A percentile compares a stretch with the other conserved stretches of the same genome.
Conservation (phyloP, 1,140 invertebrate genomes). For the Prorops nasuta region DNA sequence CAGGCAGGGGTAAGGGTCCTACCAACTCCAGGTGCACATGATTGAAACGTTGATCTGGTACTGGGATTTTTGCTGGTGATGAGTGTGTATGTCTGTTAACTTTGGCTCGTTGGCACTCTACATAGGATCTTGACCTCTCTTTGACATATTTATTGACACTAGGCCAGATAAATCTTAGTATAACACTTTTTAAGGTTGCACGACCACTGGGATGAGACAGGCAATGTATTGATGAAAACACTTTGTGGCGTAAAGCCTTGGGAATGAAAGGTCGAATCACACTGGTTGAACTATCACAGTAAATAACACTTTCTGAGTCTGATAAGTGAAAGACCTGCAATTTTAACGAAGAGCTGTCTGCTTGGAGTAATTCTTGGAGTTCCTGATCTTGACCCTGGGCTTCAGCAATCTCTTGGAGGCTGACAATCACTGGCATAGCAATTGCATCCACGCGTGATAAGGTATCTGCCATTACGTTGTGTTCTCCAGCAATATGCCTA, state of each 20-base stretch:
- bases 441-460: neutral
- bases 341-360: neutral
- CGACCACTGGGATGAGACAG: neutral
- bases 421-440: neutral
- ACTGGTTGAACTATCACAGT: neutral
- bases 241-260: neutral
- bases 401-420: neutral
- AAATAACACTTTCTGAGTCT: neutral
- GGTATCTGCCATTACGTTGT: neutral
- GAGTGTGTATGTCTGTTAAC: neutral
- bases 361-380: neutral
- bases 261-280: neutral
- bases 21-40: neutral
- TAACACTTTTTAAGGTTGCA: neutral
- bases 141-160: neutral
- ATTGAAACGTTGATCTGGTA: neutral
- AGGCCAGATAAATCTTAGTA: neutral
- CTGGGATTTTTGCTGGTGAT: neutral
- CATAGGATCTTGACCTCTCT: neutral
- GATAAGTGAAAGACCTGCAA: neutral
- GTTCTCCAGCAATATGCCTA: too few species aligned
- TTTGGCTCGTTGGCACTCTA: neutral
- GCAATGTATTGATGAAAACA: neutral
- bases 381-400: neutral
- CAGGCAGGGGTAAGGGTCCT: neutral